Evolutionary conservation across 2,888 invertebrate species (phyloP).

Genomic region (Meteorus colon): DNA sequence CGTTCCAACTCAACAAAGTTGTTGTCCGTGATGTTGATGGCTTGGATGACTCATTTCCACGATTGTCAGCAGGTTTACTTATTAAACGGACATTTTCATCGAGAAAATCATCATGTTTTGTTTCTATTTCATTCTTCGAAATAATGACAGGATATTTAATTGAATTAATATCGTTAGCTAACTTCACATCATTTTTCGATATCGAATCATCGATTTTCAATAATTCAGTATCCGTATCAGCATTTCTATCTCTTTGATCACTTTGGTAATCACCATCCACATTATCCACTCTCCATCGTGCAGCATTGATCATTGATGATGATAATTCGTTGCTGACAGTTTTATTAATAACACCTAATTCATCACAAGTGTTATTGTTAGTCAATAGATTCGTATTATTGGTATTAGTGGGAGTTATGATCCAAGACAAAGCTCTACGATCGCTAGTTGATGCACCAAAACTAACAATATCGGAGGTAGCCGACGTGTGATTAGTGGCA

Average conservation of each 20-base stretch:
- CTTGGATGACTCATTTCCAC: constrained; percentile 61
- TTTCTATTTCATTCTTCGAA: background rate
- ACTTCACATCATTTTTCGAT: background rate
- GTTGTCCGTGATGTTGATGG: constrained; percentile 64
- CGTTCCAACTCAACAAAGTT: constrained; percentile 37
- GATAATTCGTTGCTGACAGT: background rate
- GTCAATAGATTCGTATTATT: constrained; percentile 64
- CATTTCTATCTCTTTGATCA: background rate
- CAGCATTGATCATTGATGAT: background rate
- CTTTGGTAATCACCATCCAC: constrained; percentile 24
- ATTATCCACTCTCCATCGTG: constrained; percentile 28
- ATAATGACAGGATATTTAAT: background rate
- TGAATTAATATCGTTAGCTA: background rate
- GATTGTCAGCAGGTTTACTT: constrained; percentile 64
- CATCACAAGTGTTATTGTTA: constrained; percentile 63
- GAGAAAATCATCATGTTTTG: background rate
- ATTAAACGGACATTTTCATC: constrained; percentile 57
- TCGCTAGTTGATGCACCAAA: constrained; percentile 50
- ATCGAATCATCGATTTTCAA: background rate
- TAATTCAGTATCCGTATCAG: background rate
- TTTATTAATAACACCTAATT: background rate
- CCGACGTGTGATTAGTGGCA: background rate
- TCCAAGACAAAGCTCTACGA: constrained; percentile 56
- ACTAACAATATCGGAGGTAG: constrained; percentile 38
- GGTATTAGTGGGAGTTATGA: constrained; percentile 65